Percentiles rank a stretch among this genome's conserved stretches.
These are phyloP conservation scores for Heliconius eleuchia DNA, from an alignment of 1,140 invertebrate species.

Conservation along the genomic window DNA sequence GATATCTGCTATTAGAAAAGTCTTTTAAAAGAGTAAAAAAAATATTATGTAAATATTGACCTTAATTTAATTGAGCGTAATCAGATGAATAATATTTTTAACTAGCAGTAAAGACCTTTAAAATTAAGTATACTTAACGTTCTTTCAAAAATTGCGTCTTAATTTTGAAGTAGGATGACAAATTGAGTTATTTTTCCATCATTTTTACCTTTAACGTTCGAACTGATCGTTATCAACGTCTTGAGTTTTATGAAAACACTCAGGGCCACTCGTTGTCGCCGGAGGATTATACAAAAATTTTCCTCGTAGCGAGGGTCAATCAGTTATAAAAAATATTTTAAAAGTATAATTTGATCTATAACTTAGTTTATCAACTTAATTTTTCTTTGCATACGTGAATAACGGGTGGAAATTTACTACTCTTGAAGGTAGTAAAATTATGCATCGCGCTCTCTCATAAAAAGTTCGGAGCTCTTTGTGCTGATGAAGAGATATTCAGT, in stretches of 20 bases:
- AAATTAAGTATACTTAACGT: neutral
- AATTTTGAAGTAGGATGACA: neutral
- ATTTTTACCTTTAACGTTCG: neutral
- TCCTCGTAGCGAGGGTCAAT: conserved; percentile 1
- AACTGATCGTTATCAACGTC: neutral
- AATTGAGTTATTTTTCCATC: conserved; percentile 12
- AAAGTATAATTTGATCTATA: neutral
- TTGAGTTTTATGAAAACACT: conserved; percentile 4
- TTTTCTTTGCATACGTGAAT: neutral
- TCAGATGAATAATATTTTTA: neutral
- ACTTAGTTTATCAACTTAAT: neutral
- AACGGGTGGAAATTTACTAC: neutral
- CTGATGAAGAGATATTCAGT: neutral
- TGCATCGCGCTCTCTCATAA: neutral
- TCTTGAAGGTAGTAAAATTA: neutral
- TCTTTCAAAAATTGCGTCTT: neutral
- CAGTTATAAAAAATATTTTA: neutral
- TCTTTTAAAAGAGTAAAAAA: neutral
- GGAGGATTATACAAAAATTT: neutral
- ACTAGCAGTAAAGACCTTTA: conserved; percentile 2
- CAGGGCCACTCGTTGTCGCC: conserved; percentile 1
- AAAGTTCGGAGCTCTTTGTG: neutral
- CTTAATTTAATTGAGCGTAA: neutral
- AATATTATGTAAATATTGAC: neutral
- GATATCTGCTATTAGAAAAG: neutral